These are phyloP conservation scores for Stegodyphus dumicola DNA, from an alignment of 1,140 invertebrate genomes.

Conservation along the genomic window DNA sequence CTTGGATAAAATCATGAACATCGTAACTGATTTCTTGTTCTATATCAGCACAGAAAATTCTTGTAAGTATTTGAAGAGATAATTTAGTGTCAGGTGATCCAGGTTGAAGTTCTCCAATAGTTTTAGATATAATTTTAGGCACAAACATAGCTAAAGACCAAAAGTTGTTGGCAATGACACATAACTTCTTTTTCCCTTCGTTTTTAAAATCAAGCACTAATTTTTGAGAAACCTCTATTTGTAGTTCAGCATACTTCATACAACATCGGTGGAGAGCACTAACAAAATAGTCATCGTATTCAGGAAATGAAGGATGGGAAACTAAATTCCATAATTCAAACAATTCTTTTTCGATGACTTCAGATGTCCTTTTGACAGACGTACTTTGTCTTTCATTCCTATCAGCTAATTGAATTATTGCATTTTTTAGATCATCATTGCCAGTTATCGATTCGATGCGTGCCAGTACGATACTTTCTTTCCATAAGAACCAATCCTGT, in stretches of 20 bases:
- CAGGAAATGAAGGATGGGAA: not conserved
- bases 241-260: slow-evolving; percentile 7
- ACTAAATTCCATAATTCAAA: slow-evolving; percentile 6
- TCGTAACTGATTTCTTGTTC: not conserved
- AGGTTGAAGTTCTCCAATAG: too few species aligned
- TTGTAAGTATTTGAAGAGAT: not conserved
- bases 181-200: slow-evolving; percentile 4
- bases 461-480: not conserved
- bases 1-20: not conserved
- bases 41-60: slow-evolving; percentile 7
- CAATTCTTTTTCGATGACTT: slow-evolving; percentile 18
- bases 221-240: not conserved
- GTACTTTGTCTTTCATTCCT: slow-evolving; percentile 20
- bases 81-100: slow-evolving; percentile 5
- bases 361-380: slow-evolving; percentile 6
- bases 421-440: slow-evolving; percentile 14
- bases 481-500: slow-evolving; percentile 26
- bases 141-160: slow-evolving; percentile 32
- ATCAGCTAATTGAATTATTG: not conserved
- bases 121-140: not conserved
- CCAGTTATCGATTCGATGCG: not conserved
- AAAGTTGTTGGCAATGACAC: slow-evolving; percentile 27
- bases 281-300: slow-evolving; percentile 5
- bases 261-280: not conserved
- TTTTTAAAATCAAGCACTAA: not conserved